A percentile compares a stretch with the other conserved stretches of the same genome.
These are phyloP conservation scores for Seladonia tumulorum DNA, from an alignment of 2,888 invertebrate species.

Conservation along the genomic window DNA sequence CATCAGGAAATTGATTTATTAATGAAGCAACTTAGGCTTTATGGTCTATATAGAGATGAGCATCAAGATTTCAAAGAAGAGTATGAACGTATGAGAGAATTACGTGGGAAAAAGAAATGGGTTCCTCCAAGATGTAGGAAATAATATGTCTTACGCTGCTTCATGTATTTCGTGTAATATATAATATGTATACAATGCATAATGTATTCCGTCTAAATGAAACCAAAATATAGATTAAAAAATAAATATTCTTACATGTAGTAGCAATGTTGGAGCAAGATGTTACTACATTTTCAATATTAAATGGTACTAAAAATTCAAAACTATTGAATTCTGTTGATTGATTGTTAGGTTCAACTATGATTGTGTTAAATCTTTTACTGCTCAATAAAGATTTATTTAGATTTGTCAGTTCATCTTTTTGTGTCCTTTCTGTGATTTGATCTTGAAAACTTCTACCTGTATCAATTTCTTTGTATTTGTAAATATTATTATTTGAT, in stretches of 20 bases:
- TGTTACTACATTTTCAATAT: constrained; percentile 52
- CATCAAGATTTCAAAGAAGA: constrained; percentile 96
- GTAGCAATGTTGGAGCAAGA: constrained; percentile 32
- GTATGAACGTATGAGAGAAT: constrained; percentile 90
- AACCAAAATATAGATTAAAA: constrained; percentile 20
- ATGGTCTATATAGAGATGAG: constrained; percentile 94
- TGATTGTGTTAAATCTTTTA: constrained; percentile 5
- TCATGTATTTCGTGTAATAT: constrained; percentile 13
- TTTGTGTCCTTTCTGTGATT: neutral
- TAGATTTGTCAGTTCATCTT: neutral
- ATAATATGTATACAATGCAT: constrained; percentile 16
- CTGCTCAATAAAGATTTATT: constrained; percentile 22
- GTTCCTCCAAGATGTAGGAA: constrained; percentile 84
- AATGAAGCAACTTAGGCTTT: constrained; percentile 90
- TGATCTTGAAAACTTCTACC: neutral
- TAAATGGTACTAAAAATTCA: constrained; percentile 65
- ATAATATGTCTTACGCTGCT: constrained; percentile 26
- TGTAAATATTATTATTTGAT: constrained; percentile 55
- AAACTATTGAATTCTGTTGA: constrained; percentile 56
- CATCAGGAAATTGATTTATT: constrained; percentile 91
- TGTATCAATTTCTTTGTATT: constrained; percentile 68
- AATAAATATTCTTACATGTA: neutral
- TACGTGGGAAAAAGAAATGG: constrained; percentile 89
- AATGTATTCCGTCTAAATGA: constrained; percentile 31
- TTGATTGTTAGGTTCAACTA: constrained; percentile 11